Percentiles rank a stretch among this genome's conserved stretches.
Conservation (phyloP, 2,797 vertebrate species). For the Mus caroli region DNA sequence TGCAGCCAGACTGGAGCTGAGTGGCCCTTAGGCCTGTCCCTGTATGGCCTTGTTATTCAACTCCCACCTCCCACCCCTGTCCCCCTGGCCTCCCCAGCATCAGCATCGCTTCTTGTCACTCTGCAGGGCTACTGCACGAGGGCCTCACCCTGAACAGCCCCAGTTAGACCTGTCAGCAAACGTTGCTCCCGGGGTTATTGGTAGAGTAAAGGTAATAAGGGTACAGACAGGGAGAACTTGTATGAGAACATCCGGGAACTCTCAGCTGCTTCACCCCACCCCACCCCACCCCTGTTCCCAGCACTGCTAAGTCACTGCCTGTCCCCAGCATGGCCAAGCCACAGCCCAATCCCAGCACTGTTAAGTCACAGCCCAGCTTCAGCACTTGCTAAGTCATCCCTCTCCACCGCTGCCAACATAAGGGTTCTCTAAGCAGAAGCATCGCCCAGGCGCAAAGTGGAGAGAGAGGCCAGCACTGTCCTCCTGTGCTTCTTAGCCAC, state of each 20-base stretch:
- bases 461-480: neutral
- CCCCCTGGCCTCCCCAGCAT: neutral
- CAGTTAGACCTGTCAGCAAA: neutral
- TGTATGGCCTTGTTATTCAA: neutral
- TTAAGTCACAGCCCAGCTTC: neutral
- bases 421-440: neutral
- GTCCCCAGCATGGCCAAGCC: no score
- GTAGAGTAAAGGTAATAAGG: neutral
- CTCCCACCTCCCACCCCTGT: neutral
- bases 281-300: no score
- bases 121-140: neutral
- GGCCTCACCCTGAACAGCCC: neutral
- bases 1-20: neutral
- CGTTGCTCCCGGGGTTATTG: neutral
- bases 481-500: neutral
- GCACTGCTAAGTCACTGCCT: neutral
- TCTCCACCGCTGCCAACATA: fast-evolving
- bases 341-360: neutral
- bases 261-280: neutral
- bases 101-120: neutral
- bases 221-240: neutral
- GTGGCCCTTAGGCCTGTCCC: fast-evolving
- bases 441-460: fast-evolving
- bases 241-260: neutral
- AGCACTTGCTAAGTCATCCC: neutral